phyloP scores from a whole-genome alignment of 2,888 invertebrate genomes.

The Himalopsyche tibetana region DNA sequence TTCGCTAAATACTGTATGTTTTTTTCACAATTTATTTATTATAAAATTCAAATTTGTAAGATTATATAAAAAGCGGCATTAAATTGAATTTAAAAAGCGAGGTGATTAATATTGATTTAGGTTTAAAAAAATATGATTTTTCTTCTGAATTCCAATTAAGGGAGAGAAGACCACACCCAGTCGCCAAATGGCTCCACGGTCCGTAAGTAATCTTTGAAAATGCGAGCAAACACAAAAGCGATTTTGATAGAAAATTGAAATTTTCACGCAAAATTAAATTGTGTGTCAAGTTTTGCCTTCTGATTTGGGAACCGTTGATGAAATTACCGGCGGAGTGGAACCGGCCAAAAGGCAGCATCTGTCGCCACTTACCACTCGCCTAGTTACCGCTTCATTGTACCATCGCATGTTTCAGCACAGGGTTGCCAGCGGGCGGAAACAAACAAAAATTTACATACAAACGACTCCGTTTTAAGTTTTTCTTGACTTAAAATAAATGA shows the following conservation, averaged over 20 bases:
- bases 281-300: constrained; percentile 36
- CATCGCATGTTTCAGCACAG: constrained; percentile 13
- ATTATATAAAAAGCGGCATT: not conserved
- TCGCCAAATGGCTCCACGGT: constrained; percentile 25
- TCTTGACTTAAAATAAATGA: constrained; percentile 42
- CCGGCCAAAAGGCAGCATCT: constrained; percentile 43
- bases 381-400: constrained; percentile 17
- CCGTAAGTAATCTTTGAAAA: constrained; percentile 31
- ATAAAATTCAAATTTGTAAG: too few species aligned
- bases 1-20: too few species aligned
- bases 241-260: constrained; percentile 43
- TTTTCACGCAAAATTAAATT: constrained; percentile 43
- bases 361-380: constrained; percentile 42
- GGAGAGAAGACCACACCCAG: not conserved
- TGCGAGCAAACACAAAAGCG: constrained; percentile 38
- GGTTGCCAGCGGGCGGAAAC: constrained; percentile 37
- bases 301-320: constrained; percentile 38
- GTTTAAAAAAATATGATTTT: not conserved
- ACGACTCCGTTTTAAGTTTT: constrained; percentile 41
- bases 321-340: constrained; percentile 37
- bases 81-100: not conserved
- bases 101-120: constrained; percentile 1
- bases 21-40: too few species aligned
- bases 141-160: constrained; percentile 35
- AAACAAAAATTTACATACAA: constrained; percentile 40